phyloP scores from a whole-genome alignment of 2,888 invertebrate species.

The Hypselothyrea guttata region DNA sequence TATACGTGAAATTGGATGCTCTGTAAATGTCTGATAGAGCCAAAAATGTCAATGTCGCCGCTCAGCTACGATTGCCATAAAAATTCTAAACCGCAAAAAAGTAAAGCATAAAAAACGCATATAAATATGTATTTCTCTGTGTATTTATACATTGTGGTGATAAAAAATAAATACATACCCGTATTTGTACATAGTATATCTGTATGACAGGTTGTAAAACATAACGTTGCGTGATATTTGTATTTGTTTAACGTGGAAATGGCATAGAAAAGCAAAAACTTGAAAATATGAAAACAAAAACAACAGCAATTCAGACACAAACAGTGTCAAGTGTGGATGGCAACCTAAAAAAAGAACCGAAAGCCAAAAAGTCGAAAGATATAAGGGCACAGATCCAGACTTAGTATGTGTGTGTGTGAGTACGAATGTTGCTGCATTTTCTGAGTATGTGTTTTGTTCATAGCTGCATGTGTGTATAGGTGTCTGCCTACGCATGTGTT shows the following conservation, averaged over 20 bases:
- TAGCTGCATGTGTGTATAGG: conserved; percentile 25
- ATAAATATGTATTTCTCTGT: conserved; percentile 11
- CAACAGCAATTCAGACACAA: conserved; percentile 34
- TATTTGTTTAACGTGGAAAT: conserved; percentile 51
- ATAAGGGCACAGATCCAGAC: conserved; percentile 50
- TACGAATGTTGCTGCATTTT: conserved; percentile 12
- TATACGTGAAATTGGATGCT: conserved; percentile 62
- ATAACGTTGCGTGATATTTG: conserved; percentile 59
- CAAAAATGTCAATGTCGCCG: conserved; percentile 16
- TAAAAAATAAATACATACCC: conserved; percentile 42
- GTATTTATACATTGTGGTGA: conserved; percentile 21
- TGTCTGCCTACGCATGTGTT: conserved; percentile 24
- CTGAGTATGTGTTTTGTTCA: conserved; percentile 1
- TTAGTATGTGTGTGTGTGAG: conserved; percentile 43
- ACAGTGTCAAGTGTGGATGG: conserved; percentile 56
- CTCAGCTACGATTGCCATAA: conserved; percentile 25
- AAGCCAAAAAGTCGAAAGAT: conserved; percentile 59
- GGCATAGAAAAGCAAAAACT: conserved; percentile 34
- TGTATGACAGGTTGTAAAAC: conserved; percentile 61
- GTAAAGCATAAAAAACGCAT: neutral
- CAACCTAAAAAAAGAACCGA: conserved; percentile 14
- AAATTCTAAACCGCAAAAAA: conserved; percentile 62
- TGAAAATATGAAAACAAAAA: conserved; percentile 22
- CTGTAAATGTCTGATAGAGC: conserved; percentile 66
- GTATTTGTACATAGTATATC: conserved; percentile 11